These are phyloP conservation scores for Crotalus horridus DNA, from an alignment of 2,113 vertebrate species.

Conservation along the genomic window DNA sequence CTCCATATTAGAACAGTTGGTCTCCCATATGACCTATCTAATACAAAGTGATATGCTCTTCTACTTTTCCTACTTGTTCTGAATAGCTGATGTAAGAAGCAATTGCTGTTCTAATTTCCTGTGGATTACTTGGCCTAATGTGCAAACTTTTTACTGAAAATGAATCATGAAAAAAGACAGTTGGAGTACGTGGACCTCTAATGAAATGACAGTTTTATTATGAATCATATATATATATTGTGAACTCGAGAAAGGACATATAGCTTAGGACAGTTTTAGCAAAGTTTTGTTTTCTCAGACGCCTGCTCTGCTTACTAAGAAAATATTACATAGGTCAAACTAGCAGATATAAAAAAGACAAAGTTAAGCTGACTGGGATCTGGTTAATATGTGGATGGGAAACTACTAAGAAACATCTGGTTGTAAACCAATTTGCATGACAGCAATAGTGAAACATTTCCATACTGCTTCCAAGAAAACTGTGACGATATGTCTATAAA, in stretches of 20 bases:
- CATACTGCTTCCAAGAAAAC: neutral
- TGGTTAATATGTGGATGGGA: neutral
- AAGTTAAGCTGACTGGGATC: neutral
- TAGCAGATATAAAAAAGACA: neutral
- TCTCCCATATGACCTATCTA: neutral
- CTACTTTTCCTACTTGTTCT: slow-evolving; percentile 9
- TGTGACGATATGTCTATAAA: neutral
- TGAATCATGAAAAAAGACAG: neutral
- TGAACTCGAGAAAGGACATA: neutral
- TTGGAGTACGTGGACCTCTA: neutral
- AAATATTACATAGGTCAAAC: neutral
- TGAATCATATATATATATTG: neutral
- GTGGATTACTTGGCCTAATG: neutral
- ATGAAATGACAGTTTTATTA: neutral
- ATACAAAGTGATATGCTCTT: neutral
- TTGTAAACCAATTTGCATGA: neutral
- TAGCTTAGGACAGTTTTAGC: neutral
- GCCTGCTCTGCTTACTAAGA: neutral
- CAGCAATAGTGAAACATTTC: neutral
- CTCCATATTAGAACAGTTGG: slow-evolving; percentile 11
- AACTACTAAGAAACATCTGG: neutral
- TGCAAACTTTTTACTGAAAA: neutral
- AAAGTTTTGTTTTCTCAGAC: neutral
- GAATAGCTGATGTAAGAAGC: slow-evolving; percentile 15
- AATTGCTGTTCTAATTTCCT: slow-evolving; percentile 5